Evolutionary conservation across 53 echinoderm and acorn worm species (phyloP).

Genomic region (Paracentrotus lividus): DNA sequence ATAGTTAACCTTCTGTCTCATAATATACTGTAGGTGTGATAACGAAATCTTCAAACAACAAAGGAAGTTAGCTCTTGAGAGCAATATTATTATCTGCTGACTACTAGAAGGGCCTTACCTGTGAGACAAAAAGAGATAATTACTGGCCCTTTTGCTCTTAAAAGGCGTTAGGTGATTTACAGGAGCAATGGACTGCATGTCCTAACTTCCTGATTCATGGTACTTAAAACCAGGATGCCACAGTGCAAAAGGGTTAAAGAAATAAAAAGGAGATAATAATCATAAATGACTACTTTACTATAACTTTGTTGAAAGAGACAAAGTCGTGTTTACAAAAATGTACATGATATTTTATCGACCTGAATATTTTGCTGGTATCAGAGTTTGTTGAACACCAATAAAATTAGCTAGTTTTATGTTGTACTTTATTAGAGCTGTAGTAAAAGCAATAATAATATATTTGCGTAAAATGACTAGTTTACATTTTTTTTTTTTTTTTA

Average conservation of each 20-base stretch:
- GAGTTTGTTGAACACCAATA: not conserved
- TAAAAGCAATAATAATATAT: no score
- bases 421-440: no score
- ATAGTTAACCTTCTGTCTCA: not conserved
- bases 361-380: not conserved
- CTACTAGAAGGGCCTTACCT: no score
- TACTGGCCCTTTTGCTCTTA: no score
- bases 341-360: not conserved
- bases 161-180: no score
- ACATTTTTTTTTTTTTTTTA: no score
- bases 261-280: constrained; percentile 1
- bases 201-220: constrained; percentile 1
- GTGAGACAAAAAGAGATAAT: no score
- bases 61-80: constrained; percentile 47
- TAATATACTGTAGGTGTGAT: constrained; percentile 9
- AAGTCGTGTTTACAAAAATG: not conserved
- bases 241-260: not conserved
- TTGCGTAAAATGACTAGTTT: no score
- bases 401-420: not conserved
- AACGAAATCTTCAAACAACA: not conserved
- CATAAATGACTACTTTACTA: not conserved
- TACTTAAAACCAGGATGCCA: constrained; percentile 20
- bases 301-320: not conserved
- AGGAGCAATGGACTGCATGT: constrained; percentile 5
- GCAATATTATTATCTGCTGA: no score